phyloP scores from a whole-genome alignment of 2,113 vertebrate genomes.

The Chiloscyllium plagiosum region DNA sequence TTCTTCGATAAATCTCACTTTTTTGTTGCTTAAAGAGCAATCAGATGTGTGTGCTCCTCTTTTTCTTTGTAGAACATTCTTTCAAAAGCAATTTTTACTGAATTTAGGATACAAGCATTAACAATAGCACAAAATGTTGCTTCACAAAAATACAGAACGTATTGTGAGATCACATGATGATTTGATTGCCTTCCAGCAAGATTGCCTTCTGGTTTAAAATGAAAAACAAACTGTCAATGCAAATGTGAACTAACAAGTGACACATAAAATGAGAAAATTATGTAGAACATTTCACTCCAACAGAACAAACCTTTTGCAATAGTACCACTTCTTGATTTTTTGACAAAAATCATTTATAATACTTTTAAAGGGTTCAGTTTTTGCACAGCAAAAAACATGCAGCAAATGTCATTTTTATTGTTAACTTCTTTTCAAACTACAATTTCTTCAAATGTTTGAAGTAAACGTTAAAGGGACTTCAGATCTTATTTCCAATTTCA shows the following conservation, averaged over 20 bases:
- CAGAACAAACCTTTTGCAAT: conserved; percentile 63
- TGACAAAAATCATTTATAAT: conserved; percentile 50
- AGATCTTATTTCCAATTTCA: conserved; percentile 79
- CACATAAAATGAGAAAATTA: conserved; percentile 64
- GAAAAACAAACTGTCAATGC: conserved; percentile 61
- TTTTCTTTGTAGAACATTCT: not conserved
- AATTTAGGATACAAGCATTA: conserved; percentile 45
- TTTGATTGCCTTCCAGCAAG: conserved; percentile 90
- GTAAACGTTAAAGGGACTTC: conserved; percentile 99
- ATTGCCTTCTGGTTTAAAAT: conserved; percentile 51
- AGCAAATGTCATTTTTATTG: conserved; percentile 75
- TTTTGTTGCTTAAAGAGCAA: conserved; percentile 81
- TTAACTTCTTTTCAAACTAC: conserved; percentile 65
- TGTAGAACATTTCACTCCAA: conserved; percentile 67
- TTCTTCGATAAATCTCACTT: conserved; percentile 46
- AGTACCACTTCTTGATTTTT: conserved; percentile 45
- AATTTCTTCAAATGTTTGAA: conserved; percentile 79
- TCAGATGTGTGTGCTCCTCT: conserved; percentile 49
- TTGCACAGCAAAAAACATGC: conserved; percentile 83
- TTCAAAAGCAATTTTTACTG: conserved; percentile 45
- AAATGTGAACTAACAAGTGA: conserved; percentile 64
- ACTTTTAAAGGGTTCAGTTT: conserved; percentile 65
- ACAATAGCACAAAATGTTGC: conserved; percentile 45
- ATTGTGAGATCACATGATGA: not conserved
- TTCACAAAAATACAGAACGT: not conserved